phyloP scores from a whole-genome alignment of 2,888 invertebrate species.

The Morpho helenor region DNA sequence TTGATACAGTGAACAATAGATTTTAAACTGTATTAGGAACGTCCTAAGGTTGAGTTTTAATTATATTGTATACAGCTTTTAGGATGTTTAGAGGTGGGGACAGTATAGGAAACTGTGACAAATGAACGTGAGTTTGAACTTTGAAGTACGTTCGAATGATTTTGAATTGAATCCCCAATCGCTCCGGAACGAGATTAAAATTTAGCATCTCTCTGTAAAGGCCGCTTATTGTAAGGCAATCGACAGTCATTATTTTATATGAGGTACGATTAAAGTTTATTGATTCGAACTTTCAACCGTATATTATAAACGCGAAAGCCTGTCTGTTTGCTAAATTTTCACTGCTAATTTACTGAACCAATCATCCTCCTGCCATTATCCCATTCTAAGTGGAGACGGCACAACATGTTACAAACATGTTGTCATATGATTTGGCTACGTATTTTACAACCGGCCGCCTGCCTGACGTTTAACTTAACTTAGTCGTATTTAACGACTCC shows the following conservation, averaged over 20 bases:
- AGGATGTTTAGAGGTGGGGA: slow-evolving; percentile 9
- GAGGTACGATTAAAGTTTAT: slow-evolving; percentile 13
- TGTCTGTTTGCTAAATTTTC: too few relatives aligned
- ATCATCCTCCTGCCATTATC: too few relatives aligned
- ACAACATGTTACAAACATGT: too few relatives aligned
- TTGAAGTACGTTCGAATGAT: slow-evolving; percentile 49
- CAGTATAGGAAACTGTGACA: slow-evolving; percentile 53
- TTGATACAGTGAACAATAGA: not conserved
- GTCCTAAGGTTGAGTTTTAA: slow-evolving; percentile 13
- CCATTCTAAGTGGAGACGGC: too few relatives aligned
- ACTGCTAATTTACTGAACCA: too few relatives aligned
- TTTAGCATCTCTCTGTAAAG: slow-evolving; percentile 26
- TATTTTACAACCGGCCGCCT: too few relatives aligned
- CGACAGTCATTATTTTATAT: slow-evolving; percentile 18
- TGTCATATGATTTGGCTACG: too few relatives aligned
- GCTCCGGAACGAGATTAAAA: slow-evolving; percentile 41
- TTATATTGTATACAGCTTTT: slow-evolving; percentile 3
- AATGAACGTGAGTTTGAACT: slow-evolving; percentile 63
- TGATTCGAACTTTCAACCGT: not conserved
- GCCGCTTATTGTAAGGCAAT: slow-evolving; percentile 17
- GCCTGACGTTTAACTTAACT: too few relatives aligned
- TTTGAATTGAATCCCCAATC: slow-evolving; percentile 41
- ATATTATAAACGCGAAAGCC: not conserved
- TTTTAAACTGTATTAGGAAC: slow-evolving; percentile 10
- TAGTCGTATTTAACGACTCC: too few relatives aligned